phyloP scores from a whole-genome alignment of 2,888 invertebrate genomes.

The Acrocyrtus sp. region DNA sequence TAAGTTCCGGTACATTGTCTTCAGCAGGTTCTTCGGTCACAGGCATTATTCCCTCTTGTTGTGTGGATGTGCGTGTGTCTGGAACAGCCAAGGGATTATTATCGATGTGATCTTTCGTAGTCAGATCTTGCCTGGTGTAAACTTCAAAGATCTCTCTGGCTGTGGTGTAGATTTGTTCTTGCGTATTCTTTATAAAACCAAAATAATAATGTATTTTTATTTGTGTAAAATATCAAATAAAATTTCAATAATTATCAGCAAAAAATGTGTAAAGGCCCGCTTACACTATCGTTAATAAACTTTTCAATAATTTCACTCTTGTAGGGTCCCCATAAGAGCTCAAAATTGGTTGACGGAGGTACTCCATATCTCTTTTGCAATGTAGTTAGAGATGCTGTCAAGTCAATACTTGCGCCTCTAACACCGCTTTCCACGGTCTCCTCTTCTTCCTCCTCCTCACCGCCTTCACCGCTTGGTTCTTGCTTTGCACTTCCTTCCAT shows the following conservation, averaged over 20 bases:
- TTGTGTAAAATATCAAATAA: no score
- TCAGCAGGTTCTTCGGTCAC: not conserved
- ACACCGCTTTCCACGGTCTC: not conserved
- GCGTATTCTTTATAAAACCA: not conserved
- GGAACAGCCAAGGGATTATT: no score
- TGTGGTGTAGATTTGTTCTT: conserved; percentile 11
- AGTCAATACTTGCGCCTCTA: no score
- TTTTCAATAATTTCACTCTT: conserved; percentile 6
- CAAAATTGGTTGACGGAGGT: conserved; percentile 7
- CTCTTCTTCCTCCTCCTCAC: not conserved
- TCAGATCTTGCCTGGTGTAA: conserved; percentile 8
- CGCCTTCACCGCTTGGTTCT: not conserved
- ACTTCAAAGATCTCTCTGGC: conserved; percentile 17
- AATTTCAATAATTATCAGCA: no score
- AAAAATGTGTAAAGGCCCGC: no score
- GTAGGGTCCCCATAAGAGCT: conserved; percentile 29
- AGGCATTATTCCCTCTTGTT: not conserved
- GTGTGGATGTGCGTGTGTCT: no score
- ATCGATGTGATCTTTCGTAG: not conserved
- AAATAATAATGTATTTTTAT: no score
- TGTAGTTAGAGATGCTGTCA: not conserved
- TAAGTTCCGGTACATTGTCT: not conserved
- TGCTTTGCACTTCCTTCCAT: not conserved
- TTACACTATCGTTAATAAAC: conserved; percentile 16
- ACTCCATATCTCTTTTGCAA: conserved; percentile 21